Conservation (phyloP, 2,113 vertebrate species). For the Cheirogaleus medius region DNA sequence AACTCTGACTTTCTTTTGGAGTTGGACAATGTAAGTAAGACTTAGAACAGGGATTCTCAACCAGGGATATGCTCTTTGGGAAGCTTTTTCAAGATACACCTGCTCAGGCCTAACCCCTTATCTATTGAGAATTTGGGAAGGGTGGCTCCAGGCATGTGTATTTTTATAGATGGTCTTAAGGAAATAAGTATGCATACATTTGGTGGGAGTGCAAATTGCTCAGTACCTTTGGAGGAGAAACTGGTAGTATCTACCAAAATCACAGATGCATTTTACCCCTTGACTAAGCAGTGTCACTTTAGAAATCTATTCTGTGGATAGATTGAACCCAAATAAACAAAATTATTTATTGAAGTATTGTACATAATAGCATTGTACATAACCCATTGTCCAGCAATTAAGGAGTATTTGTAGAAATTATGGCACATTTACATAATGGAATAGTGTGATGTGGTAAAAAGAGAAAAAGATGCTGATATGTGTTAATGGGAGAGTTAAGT, state of each 20-base stretch:
- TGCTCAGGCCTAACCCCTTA: background rate
- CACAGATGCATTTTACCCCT: conserved; percentile 36
- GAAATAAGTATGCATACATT: background rate
- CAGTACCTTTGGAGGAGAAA: background rate
- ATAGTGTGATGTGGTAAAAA: background rate
- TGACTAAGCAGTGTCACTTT: background rate
- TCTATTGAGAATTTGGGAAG: conserved; percentile 14
- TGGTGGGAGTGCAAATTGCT: background rate
- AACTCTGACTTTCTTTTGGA: conserved; percentile 44
- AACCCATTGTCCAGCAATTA: background rate
- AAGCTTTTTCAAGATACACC: background rate
- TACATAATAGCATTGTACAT: conserved; percentile 19
- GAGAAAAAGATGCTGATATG: background rate
- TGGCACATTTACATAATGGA: background rate
- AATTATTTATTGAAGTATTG: conserved; percentile 18
- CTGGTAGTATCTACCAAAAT: conserved; percentile 15
- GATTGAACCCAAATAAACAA: conserved; percentile 17
- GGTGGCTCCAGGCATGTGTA: background rate
- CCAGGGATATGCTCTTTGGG: background rate
- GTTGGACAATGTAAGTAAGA: background rate
- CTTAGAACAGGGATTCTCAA: background rate
- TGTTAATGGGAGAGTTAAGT: background rate
- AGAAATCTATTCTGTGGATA: conserved; percentile 12
- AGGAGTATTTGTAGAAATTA: conserved; percentile 1
- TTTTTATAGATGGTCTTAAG: conserved; percentile 32